phyloP scores from a whole-genome alignment of 1,140 invertebrate genomes.

The Diorhabda carinulata region DNA sequence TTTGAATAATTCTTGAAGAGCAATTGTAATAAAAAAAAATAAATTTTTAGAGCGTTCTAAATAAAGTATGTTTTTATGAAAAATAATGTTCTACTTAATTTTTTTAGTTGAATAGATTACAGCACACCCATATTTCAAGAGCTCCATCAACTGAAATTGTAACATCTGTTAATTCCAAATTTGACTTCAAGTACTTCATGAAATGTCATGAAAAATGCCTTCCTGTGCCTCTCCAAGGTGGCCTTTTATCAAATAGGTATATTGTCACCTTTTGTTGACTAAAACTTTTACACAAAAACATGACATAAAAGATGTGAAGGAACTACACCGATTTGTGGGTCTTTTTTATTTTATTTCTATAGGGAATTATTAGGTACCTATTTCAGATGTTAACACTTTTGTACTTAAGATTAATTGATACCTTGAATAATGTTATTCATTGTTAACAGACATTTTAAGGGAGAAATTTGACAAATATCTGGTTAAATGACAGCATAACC shows the following conservation, averaged over 20 bases:
- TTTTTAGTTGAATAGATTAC: no score
- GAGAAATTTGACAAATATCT: background rate
- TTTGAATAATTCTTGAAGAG: no score
- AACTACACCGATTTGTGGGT: background rate
- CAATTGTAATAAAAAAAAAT: no score
- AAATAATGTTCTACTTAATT: no score
- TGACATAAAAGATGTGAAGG: background rate
- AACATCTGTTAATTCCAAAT: background rate
- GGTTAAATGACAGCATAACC: background rate
- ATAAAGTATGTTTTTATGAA: no score
- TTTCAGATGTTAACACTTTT: conserved; percentile 2
- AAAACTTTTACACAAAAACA: conserved; percentile 3
- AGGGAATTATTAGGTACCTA: conserved; percentile 2
- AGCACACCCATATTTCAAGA: background rate
- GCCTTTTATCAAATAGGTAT: conserved; percentile 2
- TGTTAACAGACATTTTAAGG: background rate
- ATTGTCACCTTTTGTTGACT: conserved; percentile 2
- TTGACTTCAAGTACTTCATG: background rate
- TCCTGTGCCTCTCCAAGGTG: background rate
- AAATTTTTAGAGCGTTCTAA: no score
- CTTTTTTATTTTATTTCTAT: background rate
- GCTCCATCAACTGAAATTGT: background rate
- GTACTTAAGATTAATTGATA: conserved; percentile 3
- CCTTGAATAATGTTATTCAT: background rate
- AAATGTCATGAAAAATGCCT: conserved; percentile 2